Conservation (phyloP, 2,113 vertebrate species). For the Rissa tridactyla region DNA sequence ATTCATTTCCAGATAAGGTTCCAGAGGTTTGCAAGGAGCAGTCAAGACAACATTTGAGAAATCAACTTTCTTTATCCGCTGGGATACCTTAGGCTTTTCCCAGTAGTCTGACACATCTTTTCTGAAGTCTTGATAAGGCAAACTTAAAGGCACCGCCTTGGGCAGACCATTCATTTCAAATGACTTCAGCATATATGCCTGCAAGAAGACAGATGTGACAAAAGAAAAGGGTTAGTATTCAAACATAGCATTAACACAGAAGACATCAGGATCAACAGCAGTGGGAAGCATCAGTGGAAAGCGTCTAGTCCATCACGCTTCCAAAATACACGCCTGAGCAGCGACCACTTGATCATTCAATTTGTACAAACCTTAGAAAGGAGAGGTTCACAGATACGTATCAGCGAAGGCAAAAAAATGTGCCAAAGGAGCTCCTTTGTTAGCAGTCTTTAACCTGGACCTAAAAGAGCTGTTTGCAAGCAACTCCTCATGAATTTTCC, state of each 20-base stretch:
- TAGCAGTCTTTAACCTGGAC: background rate
- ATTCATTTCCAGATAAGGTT: conserved; percentile 69
- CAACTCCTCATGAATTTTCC: background rate
- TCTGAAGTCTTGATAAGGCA: conserved; percentile 89
- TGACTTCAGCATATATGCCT: conserved; percentile 76
- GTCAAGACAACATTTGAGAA: conserved; percentile 88
- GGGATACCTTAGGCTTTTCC: conserved; percentile 81
- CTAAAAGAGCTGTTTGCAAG: background rate
- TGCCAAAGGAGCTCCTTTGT: background rate
- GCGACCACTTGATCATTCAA: background rate
- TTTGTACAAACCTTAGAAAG: background rate
- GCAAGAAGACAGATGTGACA: conserved; percentile 63
- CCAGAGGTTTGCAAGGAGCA: conserved; percentile 68
- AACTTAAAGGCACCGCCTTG: conserved; percentile 79
- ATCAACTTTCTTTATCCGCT: conserved; percentile 86
- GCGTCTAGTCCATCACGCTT: background rate
- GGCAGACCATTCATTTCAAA: conserved; percentile 80
- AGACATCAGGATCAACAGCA: background rate
- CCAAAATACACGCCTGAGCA: background rate
- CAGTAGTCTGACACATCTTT: conserved; percentile 83
- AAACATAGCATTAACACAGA: background rate
- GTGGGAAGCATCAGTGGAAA: background rate
- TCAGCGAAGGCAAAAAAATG: background rate
- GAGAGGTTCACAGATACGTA: background rate
- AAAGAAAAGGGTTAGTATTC: background rate